Percentiles rank a stretch among this genome's conserved stretches.
Evolutionary conservation across 1,140 invertebrate species (phyloP).

Genomic region (Euwallacea fornicatus): DNA sequence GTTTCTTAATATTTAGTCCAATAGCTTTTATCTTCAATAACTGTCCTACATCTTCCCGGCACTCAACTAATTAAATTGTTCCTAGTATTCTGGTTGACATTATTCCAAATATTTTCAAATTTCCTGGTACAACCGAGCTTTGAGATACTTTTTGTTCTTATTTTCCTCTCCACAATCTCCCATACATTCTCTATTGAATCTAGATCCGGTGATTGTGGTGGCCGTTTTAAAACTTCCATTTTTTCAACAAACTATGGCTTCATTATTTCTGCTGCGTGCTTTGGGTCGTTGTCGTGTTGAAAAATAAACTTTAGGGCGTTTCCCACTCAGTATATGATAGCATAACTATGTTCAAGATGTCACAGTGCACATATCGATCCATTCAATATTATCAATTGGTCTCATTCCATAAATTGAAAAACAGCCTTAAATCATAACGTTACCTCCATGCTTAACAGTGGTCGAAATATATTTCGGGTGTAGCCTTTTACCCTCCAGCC

Average conservation of each 20-base stretch:
- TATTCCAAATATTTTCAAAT: not conserved
- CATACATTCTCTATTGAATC: not conserved
- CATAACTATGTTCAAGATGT: not conserved
- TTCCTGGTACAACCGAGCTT: slow-evolving; percentile 4
- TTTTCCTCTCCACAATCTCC: not conserved
- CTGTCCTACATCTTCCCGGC: not conserved
- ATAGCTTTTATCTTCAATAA: not conserved
- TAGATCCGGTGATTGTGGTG: slow-evolving; percentile 2
- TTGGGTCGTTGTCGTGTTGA: too few species aligned
- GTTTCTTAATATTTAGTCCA: not conserved
- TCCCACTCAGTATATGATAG: not conserved
- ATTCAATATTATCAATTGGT: slow-evolving; percentile 4
- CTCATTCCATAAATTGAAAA: slow-evolving; percentile 10
- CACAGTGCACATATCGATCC: not conserved
- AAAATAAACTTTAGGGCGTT: too few species aligned
- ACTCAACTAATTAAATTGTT: not conserved
- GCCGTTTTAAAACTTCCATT: slow-evolving; percentile 6
- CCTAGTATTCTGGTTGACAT: not conserved
- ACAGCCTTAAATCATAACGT: slow-evolving; percentile 6
- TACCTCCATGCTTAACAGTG: slow-evolving; percentile 5
- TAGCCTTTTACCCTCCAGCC: not conserved
- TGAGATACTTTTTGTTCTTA: not conserved
- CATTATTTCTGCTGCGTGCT: not conserved
- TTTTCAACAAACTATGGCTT: slow-evolving; percentile 7
- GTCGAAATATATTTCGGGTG: not conserved